Percentiles rank a stretch among this genome's conserved stretches.
phyloP scores from a whole-genome alignment of 2,113 vertebrate species.

The Plecturocebus donacophilus region DNA sequence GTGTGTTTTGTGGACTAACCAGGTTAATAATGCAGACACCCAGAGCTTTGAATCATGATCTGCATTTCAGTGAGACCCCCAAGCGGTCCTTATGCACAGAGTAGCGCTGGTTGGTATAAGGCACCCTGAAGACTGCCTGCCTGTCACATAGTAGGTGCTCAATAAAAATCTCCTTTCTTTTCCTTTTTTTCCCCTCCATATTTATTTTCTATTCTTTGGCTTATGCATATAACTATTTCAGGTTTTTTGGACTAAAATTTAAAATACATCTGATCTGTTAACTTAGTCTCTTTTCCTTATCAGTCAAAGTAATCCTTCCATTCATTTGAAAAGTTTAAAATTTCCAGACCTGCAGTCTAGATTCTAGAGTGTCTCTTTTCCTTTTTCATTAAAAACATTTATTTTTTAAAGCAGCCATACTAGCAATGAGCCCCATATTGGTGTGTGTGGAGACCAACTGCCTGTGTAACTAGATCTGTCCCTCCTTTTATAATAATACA shows the following conservation, averaged over 20 bases:
- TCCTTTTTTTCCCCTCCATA: neutral
- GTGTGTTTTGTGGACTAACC: neutral
- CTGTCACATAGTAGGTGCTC: neutral
- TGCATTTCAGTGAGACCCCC: neutral
- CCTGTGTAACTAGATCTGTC: neutral
- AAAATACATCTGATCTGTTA: neutral
- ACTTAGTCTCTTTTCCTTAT: neutral
- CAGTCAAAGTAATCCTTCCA: neutral
- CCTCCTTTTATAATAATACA: neutral
- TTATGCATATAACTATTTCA: neutral
- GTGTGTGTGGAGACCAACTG: neutral
- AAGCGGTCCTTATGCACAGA: neutral
- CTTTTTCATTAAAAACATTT: neutral
- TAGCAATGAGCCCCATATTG: neutral
- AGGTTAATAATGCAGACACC: neutral
- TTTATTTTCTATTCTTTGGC: neutral
- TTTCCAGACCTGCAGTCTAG: neutral
- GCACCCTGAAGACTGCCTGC: neutral
- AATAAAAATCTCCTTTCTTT: neutral
- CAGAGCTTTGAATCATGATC: neutral
- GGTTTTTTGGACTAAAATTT: neutral
- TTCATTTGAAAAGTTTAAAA: neutral
- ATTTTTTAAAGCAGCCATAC: no score
- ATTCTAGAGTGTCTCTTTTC: neutral
- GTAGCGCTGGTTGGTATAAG: neutral